These are phyloP conservation scores for Acronicta alni DNA, from an alignment of 2,888 invertebrate genomes.

Conservation along the genomic window DNA sequence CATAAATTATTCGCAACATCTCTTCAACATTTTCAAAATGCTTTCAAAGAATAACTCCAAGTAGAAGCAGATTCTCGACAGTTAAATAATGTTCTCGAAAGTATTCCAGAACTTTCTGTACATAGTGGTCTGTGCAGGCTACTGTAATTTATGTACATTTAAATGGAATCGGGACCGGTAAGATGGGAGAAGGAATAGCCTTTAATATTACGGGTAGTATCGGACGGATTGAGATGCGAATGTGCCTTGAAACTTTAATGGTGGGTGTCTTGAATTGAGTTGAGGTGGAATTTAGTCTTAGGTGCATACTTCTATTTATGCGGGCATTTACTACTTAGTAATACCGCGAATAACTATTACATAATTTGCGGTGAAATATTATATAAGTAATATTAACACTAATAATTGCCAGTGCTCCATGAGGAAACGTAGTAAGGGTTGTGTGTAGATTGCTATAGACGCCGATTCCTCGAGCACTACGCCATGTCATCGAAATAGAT, in stretches of 20 bases:
- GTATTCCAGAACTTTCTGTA: conserved; percentile 12
- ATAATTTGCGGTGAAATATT: too few relatives aligned
- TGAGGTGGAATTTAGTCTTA: neutral
- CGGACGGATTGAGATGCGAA: conserved; percentile 31
- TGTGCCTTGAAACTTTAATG: conserved; percentile 14
- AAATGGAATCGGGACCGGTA: conserved; percentile 41
- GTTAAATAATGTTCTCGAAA: conserved; percentile 30
- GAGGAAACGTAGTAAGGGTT: too few relatives aligned
- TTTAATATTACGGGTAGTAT: conserved; percentile 22
- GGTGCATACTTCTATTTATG: neutral
- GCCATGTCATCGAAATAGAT: too few relatives aligned
- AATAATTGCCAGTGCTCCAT: too few relatives aligned
- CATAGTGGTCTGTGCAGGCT: conserved; percentile 21
- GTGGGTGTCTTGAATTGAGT: conserved; percentile 15
- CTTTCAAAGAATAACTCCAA: conserved; percentile 22
- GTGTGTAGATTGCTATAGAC: too few relatives aligned
- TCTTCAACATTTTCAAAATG: neutral
- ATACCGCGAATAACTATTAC: too few relatives aligned
- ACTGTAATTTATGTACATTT: conserved; percentile 57
- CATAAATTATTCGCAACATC: neutral
- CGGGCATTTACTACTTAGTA: too few relatives aligned
- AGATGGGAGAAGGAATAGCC: conserved; percentile 6
- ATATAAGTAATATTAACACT: too few relatives aligned
- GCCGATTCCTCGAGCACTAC: too few relatives aligned
- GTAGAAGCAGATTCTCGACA: conserved; percentile 19